Percentiles rank a stretch among this genome's conserved stretches.
Conservation (phyloP, 2,797 vertebrate species). For the Crenuchus spilurus region DNA sequence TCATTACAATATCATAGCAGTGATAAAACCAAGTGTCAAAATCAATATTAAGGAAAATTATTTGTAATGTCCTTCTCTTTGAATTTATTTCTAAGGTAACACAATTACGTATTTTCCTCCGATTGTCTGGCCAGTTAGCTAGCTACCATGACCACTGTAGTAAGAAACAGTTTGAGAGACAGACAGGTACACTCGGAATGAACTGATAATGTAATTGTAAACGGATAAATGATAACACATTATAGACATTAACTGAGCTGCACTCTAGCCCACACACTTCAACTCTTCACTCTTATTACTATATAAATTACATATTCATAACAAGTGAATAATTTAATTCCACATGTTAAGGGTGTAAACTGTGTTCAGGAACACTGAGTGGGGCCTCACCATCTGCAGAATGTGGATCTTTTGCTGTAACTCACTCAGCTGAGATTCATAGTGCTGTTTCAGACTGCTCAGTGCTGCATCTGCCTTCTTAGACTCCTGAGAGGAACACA, state of each 20-base stretch:
- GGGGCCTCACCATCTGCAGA: conserved; percentile 84
- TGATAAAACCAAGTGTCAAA: neutral
- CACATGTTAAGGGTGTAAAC: neutral
- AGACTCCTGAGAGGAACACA: conserved; percentile 78
- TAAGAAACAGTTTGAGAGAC: too few species aligned
- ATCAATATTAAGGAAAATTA: neutral
- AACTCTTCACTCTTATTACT: too few species aligned
- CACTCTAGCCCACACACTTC: too few species aligned
- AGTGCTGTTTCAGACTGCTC: conserved; percentile 80
- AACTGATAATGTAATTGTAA: too few species aligned
- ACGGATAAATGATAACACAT: too few species aligned
- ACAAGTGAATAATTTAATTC: conserved; percentile 44
- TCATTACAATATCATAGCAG: neutral
- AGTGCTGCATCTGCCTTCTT: conserved; percentile 82
- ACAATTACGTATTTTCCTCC: too few species aligned
- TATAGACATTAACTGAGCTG: too few species aligned
- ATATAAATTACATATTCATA: too few species aligned
- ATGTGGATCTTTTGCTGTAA: conserved; percentile 91
- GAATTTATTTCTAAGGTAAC: too few species aligned
- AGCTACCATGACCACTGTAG: too few species aligned
- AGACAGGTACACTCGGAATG: too few species aligned
- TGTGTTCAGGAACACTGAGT: neutral
- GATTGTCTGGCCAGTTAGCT: too few species aligned
- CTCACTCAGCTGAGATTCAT: conserved; percentile 89
- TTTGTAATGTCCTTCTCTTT: conserved; percentile 81